Percentiles rank a stretch among this genome's conserved stretches.
Conservation (phyloP, 1,140 invertebrate species). For the Drosophila ogumai region DNA sequence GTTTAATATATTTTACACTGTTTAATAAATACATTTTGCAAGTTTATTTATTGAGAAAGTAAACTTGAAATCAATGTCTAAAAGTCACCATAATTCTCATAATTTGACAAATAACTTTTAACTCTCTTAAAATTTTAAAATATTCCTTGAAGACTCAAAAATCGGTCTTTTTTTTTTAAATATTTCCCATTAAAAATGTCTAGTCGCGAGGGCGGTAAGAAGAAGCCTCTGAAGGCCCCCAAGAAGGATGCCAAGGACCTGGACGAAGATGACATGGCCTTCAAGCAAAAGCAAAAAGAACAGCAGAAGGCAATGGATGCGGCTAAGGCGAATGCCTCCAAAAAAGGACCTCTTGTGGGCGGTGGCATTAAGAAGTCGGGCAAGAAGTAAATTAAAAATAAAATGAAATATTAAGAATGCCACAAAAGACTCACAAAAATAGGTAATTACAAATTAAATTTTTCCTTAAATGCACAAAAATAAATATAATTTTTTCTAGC, state of each 20-base stretch:
- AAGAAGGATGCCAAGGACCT: conserved; percentile 91
- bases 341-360: conserved; percentile 94
- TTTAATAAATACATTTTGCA: not conserved
- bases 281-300: conserved; percentile 92
- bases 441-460: not conserved
- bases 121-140: not conserved
- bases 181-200: conserved; percentile 87
- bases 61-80: not conserved
- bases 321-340: conserved; percentile 93
- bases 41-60: not conserved
- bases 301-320: conserved; percentile 91
- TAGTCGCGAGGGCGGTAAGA: conserved; percentile 94
- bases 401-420: not conserved
- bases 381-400: conserved; percentile 89
- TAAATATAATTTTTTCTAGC: not conserved
- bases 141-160: not conserved
- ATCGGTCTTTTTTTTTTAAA: too few relatives aligned
- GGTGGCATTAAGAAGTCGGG: conserved; percentile 95
- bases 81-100: not conserved
- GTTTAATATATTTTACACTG: not conserved
- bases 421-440: not conserved
- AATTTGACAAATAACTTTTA: too few relatives aligned
- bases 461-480: not conserved
- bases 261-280: conserved; percentile 91
- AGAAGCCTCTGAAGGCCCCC: conserved; percentile 94